Percentiles rank a stretch among this genome's conserved stretches.
These are phyloP conservation scores for Gobionotothen gibberifrons DNA, from an alignment of 2,797 vertebrate species.

Conservation along the genomic window DNA sequence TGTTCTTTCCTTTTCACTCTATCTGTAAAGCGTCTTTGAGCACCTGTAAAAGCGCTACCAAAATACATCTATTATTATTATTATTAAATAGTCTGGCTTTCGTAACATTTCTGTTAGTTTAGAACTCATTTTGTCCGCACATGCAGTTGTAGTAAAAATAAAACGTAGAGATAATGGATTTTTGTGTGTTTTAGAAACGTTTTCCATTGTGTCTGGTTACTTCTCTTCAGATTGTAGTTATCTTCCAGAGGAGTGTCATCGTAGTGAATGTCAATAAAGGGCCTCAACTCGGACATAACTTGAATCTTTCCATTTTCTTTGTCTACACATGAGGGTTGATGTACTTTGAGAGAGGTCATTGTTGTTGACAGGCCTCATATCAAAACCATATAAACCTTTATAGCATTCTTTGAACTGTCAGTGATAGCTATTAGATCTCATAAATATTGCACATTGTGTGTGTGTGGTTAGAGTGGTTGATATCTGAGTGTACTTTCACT, in stretches of 20 bases:
- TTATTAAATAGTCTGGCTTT: neutral
- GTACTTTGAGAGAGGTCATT: conserved; percentile 23
- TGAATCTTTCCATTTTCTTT: conserved; percentile 1
- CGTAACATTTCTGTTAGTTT: neutral
- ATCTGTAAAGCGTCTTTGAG: too few relatives aligned
- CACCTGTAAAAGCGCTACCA: too few relatives aligned
- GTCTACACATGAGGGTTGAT: conserved; percentile 1
- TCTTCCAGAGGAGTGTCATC: neutral
- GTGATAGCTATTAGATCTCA: conserved; percentile 6
- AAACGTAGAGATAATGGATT: neutral
- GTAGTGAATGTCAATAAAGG: conserved; percentile 1
- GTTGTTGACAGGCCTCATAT: conserved; percentile 11
- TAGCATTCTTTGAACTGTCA: conserved; percentile 7
- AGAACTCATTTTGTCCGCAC: neutral
- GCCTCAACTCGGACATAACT: neutral
- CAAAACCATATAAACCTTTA: conserved; percentile 8
- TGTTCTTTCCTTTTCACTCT: too few relatives aligned
- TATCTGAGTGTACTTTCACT: neutral
- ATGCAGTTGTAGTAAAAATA: too few relatives aligned
- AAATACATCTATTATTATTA: too few relatives aligned
- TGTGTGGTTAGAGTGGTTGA: conserved; percentile 7
- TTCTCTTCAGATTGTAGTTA: neutral
- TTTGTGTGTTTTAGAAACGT: neutral
- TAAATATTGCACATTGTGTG: neutral
- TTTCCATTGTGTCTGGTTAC: neutral